phyloP scores from a whole-genome alignment of 2,888 invertebrate genomes.

The Scelioninae gen. 1 region DNA sequence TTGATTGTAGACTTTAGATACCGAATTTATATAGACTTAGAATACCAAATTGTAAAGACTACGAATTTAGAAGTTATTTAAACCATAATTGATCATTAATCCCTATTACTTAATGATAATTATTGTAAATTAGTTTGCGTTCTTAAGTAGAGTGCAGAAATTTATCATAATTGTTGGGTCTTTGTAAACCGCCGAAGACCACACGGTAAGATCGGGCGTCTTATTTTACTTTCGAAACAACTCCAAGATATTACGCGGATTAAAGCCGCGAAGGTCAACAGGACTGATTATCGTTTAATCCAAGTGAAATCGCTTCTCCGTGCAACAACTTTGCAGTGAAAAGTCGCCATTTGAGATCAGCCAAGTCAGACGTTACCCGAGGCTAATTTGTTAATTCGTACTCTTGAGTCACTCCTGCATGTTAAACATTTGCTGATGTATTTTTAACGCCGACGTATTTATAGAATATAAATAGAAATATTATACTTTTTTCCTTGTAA shows the following conservation, averaged over 20 bases:
- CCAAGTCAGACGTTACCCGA: conserved; percentile 61
- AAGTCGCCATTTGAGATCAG: conserved; percentile 53
- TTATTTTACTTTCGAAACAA: conserved; percentile 68
- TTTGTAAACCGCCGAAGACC: conserved; percentile 11
- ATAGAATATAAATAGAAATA: conserved; percentile 65
- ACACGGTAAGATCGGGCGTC: conserved; percentile 40
- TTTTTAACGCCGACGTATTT: conserved; percentile 52
- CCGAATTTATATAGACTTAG: too few species aligned
- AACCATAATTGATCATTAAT: neutral
- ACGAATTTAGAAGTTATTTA: too few species aligned
- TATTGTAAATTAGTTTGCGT: neutral
- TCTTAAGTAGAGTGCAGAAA: neutral
- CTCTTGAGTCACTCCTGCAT: conserved; percentile 64
- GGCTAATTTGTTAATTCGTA: conserved; percentile 65
- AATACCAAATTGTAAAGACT: too few species aligned
- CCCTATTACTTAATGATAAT: too few species aligned
- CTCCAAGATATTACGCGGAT: conserved; percentile 68
- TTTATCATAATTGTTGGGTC: conserved; percentile 5
- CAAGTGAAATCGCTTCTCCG: conserved; percentile 67
- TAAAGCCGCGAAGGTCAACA: conserved; percentile 68
- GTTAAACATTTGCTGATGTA: conserved; percentile 57
- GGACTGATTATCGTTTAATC: conserved; percentile 67
- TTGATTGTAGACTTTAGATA: too few species aligned
- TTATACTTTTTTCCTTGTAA: conserved; percentile 29
- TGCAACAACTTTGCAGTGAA: conserved; percentile 60